A percentile compares a stretch with the other conserved stretches of the same genome.
These are phyloP conservation scores for Ageneiosus marmoratus DNA, from an alignment of 2,113 vertebrate genomes.

Conservation along the genomic window DNA sequence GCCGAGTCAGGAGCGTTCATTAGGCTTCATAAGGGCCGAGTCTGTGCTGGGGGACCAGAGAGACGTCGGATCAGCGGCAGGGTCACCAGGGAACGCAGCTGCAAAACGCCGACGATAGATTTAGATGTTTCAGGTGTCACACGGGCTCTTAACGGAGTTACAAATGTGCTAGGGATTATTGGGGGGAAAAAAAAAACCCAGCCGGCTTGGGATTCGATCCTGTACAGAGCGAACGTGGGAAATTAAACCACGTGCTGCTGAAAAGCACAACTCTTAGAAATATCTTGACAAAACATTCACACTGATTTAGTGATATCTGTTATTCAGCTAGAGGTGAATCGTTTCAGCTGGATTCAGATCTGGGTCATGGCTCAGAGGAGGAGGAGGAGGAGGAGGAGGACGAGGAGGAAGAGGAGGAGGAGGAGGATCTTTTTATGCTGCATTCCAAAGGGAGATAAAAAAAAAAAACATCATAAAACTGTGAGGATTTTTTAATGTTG, in stretches of 20 bases:
- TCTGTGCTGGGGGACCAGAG: slow-evolving; percentile 26
- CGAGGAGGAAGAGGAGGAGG: too few species aligned
- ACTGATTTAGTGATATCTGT: slow-evolving; percentile 1
- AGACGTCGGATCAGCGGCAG: slow-evolving; percentile 37
- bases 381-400: neutral
- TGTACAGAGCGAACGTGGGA: neutral
- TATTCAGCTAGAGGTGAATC: neutral
- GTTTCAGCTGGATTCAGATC: neutral
- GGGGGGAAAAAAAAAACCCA: neutral
- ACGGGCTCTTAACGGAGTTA: neutral
- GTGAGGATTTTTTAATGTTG: neutral
- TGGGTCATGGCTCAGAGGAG: slow-evolving; percentile 8
- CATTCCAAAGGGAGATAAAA: neutral
- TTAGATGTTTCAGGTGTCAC: slow-evolving; percentile 26
- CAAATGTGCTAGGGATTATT: neutral
- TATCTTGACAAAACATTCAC: neutral
- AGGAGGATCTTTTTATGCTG: too few species aligned
- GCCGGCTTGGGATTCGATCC: neutral
- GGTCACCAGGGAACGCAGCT: slow-evolving; percentile 27
- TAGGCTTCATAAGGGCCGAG: slow-evolving; percentile 31
- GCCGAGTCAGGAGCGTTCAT: slow-evolving; percentile 49
- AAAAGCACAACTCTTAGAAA: neutral
- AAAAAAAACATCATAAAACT: neutral
- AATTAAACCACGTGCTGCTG: neutral
- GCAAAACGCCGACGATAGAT: slow-evolving; percentile 28